phyloP scores from a whole-genome alignment of 1,140 invertebrate genomes.

The Spodoptera litura region DNA sequence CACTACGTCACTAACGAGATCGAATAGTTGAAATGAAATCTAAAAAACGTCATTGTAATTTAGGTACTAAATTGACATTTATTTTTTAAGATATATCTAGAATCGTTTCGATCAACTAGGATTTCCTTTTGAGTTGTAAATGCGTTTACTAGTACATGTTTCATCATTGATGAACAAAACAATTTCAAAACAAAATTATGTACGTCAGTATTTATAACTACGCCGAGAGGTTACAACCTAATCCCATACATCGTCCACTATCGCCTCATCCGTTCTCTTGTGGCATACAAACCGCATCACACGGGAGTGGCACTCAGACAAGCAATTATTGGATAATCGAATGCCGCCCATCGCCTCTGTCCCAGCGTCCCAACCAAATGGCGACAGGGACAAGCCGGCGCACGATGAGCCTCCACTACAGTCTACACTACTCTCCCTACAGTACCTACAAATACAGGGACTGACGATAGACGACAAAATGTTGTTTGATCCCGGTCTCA shows the following conservation, averaged over 20 bases:
- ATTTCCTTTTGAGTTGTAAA: no score
- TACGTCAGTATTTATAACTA: background rate
- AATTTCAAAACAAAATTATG: background rate
- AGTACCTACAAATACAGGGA: background rate
- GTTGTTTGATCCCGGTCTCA: no score
- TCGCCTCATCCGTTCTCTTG: background rate
- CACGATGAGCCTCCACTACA: slow-evolving; percentile 2
- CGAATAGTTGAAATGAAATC: no score
- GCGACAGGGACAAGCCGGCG: background rate
- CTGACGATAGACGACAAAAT: background rate
- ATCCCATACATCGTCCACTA: background rate
- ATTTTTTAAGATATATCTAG: no score
- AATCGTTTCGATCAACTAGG: no score
- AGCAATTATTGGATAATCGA: slow-evolving; percentile 54
- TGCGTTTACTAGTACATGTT: no score
- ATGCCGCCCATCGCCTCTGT: slow-evolving; percentile 44
- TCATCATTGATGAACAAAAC: no score
- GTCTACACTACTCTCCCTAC: background rate
- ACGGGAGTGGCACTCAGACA: slow-evolving; percentile 45
- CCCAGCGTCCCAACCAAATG: background rate
- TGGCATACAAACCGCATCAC: slow-evolving; percentile 4
- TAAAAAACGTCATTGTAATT: no score
- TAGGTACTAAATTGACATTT: no score
- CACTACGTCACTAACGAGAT: no score
- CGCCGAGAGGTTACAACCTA: no score